Evolutionary conservation across 1,140 invertebrate species (phyloP).

Genomic region (Calephelis virginiensis): DNA sequence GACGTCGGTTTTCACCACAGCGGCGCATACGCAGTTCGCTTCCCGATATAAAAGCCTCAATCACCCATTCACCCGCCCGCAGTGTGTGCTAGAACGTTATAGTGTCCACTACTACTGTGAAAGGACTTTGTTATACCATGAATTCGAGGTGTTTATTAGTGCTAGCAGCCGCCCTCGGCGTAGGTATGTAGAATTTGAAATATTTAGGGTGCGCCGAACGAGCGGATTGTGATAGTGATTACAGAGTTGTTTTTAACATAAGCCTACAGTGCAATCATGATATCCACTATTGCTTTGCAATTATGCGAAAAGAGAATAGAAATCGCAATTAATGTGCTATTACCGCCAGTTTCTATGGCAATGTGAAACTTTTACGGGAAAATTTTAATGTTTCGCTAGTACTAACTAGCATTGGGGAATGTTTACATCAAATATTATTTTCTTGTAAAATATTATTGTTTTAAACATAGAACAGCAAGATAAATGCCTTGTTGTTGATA

Average conservation of each 20-base stretch:
- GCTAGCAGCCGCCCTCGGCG: slow-evolving; percentile 73
- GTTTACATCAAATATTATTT: too few species aligned
- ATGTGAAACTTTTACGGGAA: slow-evolving; percentile 6
- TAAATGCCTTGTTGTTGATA: too few species aligned
- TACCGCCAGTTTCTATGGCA: background rate
- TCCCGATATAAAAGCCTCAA: slow-evolving; percentile 74
- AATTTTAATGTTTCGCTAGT: background rate
- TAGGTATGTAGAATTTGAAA: slow-evolving; percentile 72
- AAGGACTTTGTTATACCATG: slow-evolving; percentile 73
- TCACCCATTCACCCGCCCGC: slow-evolving; percentile 74
- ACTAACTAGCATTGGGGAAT: too few species aligned
- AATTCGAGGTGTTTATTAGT: slow-evolving; percentile 75
- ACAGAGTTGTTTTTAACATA: slow-evolving; percentile 37
- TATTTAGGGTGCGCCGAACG: slow-evolving; percentile 58
- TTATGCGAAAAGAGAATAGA: slow-evolving; percentile 28
- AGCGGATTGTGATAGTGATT: slow-evolving; percentile 30
- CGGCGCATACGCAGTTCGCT: slow-evolving; percentile 57
- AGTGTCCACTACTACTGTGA: slow-evolving; percentile 68
- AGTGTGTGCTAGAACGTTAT: slow-evolving; percentile 74
- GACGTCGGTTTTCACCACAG: slow-evolving; percentile 63
- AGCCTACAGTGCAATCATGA: slow-evolving; percentile 24
- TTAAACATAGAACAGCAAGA: too few species aligned
- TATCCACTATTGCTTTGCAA: slow-evolving; percentile 32
- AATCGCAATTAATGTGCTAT: slow-evolving; percentile 27
- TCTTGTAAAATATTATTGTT: too few species aligned